These are phyloP conservation scores for Yoshiicerus persimilis DNA, from an alignment of 1,140 invertebrate genomes.

Conservation along the genomic window DNA sequence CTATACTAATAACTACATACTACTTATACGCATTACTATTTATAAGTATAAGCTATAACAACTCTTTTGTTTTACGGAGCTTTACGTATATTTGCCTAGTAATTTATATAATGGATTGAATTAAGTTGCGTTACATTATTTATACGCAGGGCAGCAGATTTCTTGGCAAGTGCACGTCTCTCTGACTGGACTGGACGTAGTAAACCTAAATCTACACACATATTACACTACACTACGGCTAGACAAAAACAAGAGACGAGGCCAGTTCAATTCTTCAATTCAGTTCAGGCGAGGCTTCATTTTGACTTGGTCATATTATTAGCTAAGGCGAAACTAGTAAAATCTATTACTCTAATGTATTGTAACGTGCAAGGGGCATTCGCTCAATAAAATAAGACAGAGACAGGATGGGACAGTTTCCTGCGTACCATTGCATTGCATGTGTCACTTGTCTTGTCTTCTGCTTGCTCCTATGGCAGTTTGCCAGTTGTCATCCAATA, in stretches of 20 bases:
- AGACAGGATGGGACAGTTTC: slow-evolving; percentile 23
- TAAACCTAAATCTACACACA: too few relatives aligned
- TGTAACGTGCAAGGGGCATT: neutral
- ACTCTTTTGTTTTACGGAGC: neutral
- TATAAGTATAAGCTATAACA: neutral
- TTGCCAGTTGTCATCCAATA: slow-evolving; percentile 7
- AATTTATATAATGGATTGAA: neutral
- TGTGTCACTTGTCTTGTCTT: slow-evolving; percentile 9
- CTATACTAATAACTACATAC: neutral
- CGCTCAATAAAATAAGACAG: neutral
- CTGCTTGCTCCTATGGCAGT: neutral
- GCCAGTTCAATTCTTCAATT: neutral
- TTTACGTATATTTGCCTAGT: neutral
- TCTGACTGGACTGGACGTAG: too few relatives aligned
- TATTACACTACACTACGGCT: neutral
- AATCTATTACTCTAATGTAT: neutral
- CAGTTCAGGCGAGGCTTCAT: neutral
- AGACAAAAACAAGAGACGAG: neutral
- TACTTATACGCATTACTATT: neutral
- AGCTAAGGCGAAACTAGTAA: neutral
- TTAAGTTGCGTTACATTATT: neutral
- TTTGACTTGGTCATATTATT: neutral
- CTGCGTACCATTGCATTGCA: neutral
- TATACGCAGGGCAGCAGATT: neutral
- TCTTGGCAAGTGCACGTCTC: neutral